Conservation (phyloP, 1,140 invertebrate species). For the Drosophila carrolli region DNA sequence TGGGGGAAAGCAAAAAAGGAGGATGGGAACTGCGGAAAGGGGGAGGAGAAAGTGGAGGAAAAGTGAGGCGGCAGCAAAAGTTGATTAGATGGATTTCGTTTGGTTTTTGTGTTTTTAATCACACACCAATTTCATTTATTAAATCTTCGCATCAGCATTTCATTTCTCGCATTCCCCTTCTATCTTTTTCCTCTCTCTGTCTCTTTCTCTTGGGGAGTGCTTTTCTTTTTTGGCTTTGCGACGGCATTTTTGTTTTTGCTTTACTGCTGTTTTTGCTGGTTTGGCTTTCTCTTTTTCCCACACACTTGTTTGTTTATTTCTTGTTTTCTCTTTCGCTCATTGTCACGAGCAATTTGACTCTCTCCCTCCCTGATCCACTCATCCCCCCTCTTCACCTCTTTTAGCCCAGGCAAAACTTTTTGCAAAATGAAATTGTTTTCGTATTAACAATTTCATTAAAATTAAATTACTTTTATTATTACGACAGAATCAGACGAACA, state of each 20-base stretch:
- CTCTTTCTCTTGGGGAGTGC: conserved; percentile 7
- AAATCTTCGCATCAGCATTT: conserved; percentile 85
- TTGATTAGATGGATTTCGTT: conserved; percentile 85
- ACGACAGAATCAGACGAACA: conserved; percentile 37
- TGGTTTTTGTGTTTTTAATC: conserved; percentile 85
- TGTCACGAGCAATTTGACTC: conserved; percentile 77
- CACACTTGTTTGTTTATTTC: conserved; percentile 36
- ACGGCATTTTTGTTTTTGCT: conserved; percentile 50
- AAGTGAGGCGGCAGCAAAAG: conserved; percentile 73
- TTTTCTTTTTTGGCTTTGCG: conserved; percentile 37
- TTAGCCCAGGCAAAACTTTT: conserved; percentile 63
- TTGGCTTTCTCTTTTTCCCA: conserved; percentile 48
- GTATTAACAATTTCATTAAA: conserved; percentile 84
- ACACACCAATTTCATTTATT: conserved; percentile 85
- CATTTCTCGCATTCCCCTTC: conserved; percentile 72
- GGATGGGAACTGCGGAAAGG: neutral
- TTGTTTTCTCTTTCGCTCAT: conserved; percentile 60
- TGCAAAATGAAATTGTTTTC: conserved; percentile 83
- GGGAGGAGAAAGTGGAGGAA: conserved; percentile 19
- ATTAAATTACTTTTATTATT: conserved; percentile 83
- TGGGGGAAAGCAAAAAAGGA: conserved; percentile 1
- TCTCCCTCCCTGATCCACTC: neutral
- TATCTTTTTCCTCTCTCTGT: conserved; percentile 6
- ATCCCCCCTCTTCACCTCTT: neutral
- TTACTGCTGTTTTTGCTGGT: conserved; percentile 29